Evolutionary conservation across 2,113 vertebrate species (phyloP).

Genomic region (Chloroceryle aenea): DNA sequence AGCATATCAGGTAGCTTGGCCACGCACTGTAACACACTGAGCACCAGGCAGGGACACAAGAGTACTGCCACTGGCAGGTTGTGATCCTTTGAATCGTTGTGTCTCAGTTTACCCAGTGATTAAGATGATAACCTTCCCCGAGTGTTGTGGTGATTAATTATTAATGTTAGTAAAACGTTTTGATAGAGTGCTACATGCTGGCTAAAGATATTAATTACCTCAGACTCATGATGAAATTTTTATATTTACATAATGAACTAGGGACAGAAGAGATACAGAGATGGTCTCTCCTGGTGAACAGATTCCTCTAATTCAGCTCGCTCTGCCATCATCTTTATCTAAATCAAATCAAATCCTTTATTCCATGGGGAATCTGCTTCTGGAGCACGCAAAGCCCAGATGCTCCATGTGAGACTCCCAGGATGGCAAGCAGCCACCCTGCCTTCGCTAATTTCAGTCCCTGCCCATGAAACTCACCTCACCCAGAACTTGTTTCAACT

Average conservation of each 20-base stretch:
- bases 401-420: slow-evolving; percentile 40
- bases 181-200: slow-evolving; percentile 42
- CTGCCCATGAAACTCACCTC: slow-evolving; percentile 86
- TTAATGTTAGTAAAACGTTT: neutral
- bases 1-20: neutral
- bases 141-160: slow-evolving; percentile 40
- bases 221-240: slow-evolving; percentile 23
- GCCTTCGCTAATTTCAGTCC: slow-evolving; percentile 71
- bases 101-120: slow-evolving; percentile 29
- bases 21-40: neutral
- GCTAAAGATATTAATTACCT: slow-evolving; percentile 36
- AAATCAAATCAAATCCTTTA: neutral
- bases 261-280: neutral
- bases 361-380: neutral
- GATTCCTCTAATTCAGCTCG: neutral
- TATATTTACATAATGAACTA: slow-evolving; percentile 33
- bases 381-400: neutral
- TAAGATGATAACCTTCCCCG: slow-evolving; percentile 4
- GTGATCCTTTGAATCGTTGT: neutral
- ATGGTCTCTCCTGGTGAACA: slow-evolving; percentile 36
- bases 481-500: slow-evolving; percentile 87
- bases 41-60: neutral
- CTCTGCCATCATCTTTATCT: neutral
- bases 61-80: neutral
- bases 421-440: slow-evolving; percentile 73